Evolutionary conservation across 1,140 invertebrate species (phyloP).

Genomic region (Drosophila takahashii): DNA sequence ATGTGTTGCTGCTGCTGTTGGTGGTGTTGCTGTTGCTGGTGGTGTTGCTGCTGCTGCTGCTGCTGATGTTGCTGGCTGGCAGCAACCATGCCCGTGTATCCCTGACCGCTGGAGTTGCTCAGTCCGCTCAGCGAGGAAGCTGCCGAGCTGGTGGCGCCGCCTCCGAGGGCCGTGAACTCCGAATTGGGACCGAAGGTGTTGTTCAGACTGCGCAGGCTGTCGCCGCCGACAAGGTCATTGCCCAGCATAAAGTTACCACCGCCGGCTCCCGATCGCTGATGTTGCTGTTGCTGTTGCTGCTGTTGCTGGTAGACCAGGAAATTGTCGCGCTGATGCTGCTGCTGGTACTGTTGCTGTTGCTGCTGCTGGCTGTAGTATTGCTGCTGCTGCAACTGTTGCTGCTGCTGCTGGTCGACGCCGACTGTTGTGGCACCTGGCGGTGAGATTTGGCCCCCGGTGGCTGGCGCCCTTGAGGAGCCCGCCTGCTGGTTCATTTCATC

Average conservation of each 20-base stretch:
- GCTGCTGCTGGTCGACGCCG: constrained; percentile 44
- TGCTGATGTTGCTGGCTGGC: constrained; percentile 66
- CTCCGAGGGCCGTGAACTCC: constrained; percentile 72
- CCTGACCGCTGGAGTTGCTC: constrained; percentile 70
- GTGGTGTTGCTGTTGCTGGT: constrained; percentile 40
- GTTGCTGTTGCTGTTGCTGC: constrained; percentile 42
- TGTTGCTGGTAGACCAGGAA: constrained; percentile 73
- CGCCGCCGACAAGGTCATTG: constrained; percentile 77
- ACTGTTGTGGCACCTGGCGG: constrained; percentile 79
- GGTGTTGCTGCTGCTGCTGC: constrained; percentile 37
- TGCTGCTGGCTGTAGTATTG: constrained; percentile 67
- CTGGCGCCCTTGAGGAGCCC: constrained; percentile 85
- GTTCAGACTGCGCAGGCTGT: constrained; percentile 81
- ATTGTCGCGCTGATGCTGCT: constrained; percentile 68
- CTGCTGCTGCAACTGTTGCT: constrained; percentile 57
- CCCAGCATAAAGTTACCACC: constrained; percentile 74
- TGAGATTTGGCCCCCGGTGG: constrained; percentile 85
- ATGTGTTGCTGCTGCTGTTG: constrained; percentile 62
- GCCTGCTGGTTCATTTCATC: constrained; percentile 85
- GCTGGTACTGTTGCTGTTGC: constrained; percentile 66
- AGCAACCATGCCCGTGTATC: constrained; percentile 68
- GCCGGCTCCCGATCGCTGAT: constrained; percentile 52
- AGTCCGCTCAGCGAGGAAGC: constrained; percentile 47
- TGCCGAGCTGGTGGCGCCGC: constrained; percentile 39
- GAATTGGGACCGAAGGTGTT: constrained; percentile 83